phyloP scores from a whole-genome alignment of 2,113 vertebrate species.

The Colistium nudipinnis region DNA sequence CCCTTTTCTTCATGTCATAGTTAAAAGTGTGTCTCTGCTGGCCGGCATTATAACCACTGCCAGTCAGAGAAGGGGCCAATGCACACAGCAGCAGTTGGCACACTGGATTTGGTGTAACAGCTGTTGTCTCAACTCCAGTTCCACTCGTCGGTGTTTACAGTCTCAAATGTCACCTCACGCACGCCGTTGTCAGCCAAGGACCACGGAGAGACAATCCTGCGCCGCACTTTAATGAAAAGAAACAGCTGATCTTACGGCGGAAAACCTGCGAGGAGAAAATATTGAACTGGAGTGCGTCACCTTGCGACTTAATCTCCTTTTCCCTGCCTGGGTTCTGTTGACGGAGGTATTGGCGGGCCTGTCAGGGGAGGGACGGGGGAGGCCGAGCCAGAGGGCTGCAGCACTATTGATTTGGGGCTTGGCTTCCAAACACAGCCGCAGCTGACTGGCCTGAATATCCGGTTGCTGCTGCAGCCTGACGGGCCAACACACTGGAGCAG shows the following conservation, averaged over 20 bases:
- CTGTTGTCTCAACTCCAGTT: slow-evolving; percentile 3
- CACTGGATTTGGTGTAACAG: background rate
- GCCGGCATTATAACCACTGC: background rate
- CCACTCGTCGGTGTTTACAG: slow-evolving; percentile 33
- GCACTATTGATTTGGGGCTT: slow-evolving; percentile 75
- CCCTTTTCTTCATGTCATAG: background rate
- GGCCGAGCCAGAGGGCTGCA: slow-evolving; percentile 49
- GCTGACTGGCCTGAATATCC: slow-evolving; percentile 36
- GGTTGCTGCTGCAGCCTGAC: slow-evolving; percentile 30
- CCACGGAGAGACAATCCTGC: background rate
- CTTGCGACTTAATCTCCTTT: background rate
- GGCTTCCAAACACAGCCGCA: slow-evolving; percentile 58
- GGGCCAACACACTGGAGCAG: slow-evolving; percentile 27
- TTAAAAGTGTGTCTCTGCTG: too few relatives aligned
- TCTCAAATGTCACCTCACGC: slow-evolving; percentile 30
- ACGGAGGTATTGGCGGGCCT: slow-evolving; percentile 28
- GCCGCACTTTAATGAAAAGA: background rate
- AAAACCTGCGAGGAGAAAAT: slow-evolving; percentile 41
- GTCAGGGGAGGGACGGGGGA: slow-evolving; percentile 1
- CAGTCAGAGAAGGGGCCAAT: background rate
- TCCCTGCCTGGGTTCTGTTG: slow-evolving; percentile 10
- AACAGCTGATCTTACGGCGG: slow-evolving; percentile 20
- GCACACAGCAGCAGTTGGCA: background rate
- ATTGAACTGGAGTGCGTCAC: slow-evolving; percentile 31
- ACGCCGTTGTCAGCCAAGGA: slow-evolving; percentile 26